Evolutionary conservation across 2,888 invertebrate genomes (phyloP).

Genomic region (Drosophila ochracea): DNA sequence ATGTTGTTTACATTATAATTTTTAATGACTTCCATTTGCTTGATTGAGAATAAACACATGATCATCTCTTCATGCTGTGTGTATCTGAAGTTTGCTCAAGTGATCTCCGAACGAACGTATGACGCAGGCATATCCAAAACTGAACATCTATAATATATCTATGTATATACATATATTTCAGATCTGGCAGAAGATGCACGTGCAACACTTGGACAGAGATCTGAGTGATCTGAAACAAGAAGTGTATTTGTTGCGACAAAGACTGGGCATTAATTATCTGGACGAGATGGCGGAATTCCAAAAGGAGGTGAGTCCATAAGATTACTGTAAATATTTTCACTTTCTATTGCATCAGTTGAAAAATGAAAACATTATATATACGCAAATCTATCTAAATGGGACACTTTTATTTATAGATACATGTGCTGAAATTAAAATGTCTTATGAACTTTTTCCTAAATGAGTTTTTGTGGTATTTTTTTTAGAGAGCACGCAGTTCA

Average conservation of each 20-base stretch:
- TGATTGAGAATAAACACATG: constrained; percentile 52
- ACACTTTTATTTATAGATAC: constrained; percentile 64
- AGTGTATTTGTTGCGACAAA: constrained; percentile 80
- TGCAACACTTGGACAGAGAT: constrained; percentile 79
- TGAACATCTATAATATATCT: not conserved
- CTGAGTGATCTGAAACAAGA: constrained; percentile 75
- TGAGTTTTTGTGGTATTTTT: constrained; percentile 2
- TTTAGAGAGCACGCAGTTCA: not conserved
- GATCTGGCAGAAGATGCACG: constrained; percentile 83
- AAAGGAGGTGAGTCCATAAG: constrained; percentile 78
- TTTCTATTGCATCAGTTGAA: constrained; percentile 28
- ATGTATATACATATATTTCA: constrained; percentile 35
- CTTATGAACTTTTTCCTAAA: constrained; percentile 29
- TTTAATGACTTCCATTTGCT: constrained; percentile 40
- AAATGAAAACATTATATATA: constrained; percentile 14
- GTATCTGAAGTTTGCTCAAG: constrained; percentile 25
- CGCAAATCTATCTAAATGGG: constrained; percentile 40
- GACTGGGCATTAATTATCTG: constrained; percentile 82
- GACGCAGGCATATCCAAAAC: constrained; percentile 24
- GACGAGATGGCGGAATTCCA: constrained; percentile 84
- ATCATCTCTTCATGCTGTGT: constrained; percentile 28
- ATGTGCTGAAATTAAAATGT: constrained; percentile 51
- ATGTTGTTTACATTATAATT: constrained; percentile 32
- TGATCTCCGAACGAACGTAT: constrained; percentile 40
- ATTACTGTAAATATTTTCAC: constrained; percentile 2